These are phyloP conservation scores for Steinernema hermaphroditum DNA, from an alignment of 2,888 invertebrate species.

Conservation along the genomic window DNA sequence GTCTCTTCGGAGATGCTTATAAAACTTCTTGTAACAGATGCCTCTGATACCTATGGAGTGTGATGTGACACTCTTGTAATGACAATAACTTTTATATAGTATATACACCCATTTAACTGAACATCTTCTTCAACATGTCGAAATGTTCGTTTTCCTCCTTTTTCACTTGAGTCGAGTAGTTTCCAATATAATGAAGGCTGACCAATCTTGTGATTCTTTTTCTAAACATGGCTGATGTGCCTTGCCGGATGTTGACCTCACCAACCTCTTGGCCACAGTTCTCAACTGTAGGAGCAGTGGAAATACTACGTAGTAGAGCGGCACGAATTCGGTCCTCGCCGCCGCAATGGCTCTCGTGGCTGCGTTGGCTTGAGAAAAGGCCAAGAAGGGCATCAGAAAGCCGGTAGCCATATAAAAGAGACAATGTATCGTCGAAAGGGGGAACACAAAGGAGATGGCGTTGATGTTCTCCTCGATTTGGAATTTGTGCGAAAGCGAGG, in stretches of 20 bases:
- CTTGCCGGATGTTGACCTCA: too few species aligned
- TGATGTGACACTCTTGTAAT: too few species aligned
- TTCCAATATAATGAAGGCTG: slow-evolving; percentile 6
- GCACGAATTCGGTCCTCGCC: background rate
- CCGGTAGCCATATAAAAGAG: slow-evolving; percentile 4
- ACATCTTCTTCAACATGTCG: slow-evolving; percentile 1
- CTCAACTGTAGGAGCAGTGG: slow-evolving; percentile 4
- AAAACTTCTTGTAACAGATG: too few species aligned
- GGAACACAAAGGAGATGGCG: slow-evolving; percentile 10
- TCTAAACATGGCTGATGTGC: too few species aligned
- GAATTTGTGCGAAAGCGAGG: slow-evolving; percentile 7
- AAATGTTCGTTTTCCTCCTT: slow-evolving; percentile 18
- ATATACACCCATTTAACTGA: too few species aligned
- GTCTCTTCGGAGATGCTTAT: too few species aligned
- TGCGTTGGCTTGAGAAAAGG: background rate
- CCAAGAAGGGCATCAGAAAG: background rate
- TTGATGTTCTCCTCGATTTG: slow-evolving; percentile 19
- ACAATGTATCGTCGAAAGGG: background rate
- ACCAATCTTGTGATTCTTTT: background rate
- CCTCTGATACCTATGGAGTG: too few species aligned
- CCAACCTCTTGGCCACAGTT: slow-evolving; percentile 4
- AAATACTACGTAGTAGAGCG: background rate
- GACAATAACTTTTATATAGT: too few species aligned
- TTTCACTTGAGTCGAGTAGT: slow-evolving; percentile 18
- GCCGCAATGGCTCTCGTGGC: background rate